Evolutionary conservation across 2,888 invertebrate species (phyloP), one percentile per base, ranked within the genome.

Genomic region (Himalopsyche tibetana): DNA sequence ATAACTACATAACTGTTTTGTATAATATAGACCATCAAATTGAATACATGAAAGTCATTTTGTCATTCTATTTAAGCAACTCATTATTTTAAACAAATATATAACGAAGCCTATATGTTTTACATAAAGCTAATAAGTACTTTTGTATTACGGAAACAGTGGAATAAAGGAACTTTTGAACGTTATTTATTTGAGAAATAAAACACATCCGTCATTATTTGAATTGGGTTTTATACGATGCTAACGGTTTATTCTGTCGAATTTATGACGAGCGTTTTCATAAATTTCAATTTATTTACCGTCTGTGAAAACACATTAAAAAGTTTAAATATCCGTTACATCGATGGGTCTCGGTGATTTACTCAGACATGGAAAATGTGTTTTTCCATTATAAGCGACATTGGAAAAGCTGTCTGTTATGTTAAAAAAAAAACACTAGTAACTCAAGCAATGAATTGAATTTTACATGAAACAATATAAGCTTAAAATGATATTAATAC

Each of bases 211-310:
- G 28, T 63, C 63, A 63, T 28, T 63, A 63, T 28, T n/a, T 63
- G 63, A 63, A 63, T 63, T 63, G 63, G 63, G 28, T 63, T 63
- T 19, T 28, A 19, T 63, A 19, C 63, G 19, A 19, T 19, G 28
- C 63, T 28, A 63, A 63, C 63, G 63, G 63, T 63, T 63, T 63
- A 63, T 28, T n/a, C 63, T 63, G 63, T 63, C 38, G 42, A 80
- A 80, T 80, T 80, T 80, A 80, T 36, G 80, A 80, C 36, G 19
- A 28, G 28, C n/a, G 40, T 80, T 80, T 80, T 80, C 80, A 80
- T 80, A 80, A 80, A 80, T 80, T 80, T 80, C 80, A 80, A 80
- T 80, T 80, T 80, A 80, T 80, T 80, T 8, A 40, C 40, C 42
- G 80, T 38, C 38, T 80, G n/a, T 42, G 40, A 19, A 42, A 80